phyloP scores from a whole-genome alignment of 1,140 invertebrate genomes.

The Bombus waltoni region DNA sequence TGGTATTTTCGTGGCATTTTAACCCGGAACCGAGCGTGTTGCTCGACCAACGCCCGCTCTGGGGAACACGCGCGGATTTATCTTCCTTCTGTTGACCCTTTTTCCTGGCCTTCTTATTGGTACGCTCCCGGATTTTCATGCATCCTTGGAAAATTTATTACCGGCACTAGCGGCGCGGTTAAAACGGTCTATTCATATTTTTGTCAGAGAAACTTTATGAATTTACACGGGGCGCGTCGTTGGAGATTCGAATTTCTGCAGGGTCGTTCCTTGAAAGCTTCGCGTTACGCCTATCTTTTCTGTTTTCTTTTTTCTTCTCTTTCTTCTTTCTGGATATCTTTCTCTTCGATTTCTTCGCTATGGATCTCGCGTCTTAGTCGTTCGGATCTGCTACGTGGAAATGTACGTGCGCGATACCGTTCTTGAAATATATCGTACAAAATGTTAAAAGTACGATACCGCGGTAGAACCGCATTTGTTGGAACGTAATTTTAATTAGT shows the following conservation, averaged over 20 bases:
- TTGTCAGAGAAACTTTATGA: neutral
- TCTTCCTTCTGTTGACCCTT: neutral
- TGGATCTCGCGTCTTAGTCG: no score
- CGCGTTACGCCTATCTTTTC: no score
- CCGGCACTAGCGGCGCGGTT: neutral
- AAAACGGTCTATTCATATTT: neutral
- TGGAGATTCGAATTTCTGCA: no score
- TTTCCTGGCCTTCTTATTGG: neutral
- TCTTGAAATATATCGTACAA: no score
- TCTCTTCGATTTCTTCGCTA: no score
- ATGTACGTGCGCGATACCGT: no score
- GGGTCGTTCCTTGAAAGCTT: no score
- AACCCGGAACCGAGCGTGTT: conserved; percentile 25
- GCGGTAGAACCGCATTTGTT: neutral
- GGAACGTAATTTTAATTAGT: neutral
- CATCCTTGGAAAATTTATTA: neutral
- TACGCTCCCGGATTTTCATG: neutral
- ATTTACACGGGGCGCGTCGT: no score
- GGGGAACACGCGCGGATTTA: neutral
- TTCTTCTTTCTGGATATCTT: no score
- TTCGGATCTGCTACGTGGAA: no score
- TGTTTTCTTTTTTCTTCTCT: no score
- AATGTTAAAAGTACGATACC: no score
- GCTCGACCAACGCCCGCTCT: conserved; percentile 3
- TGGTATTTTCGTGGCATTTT: conserved; percentile 60